Evolutionary conservation across 2,113 vertebrate genomes (phyloP).

Genomic region (Hemibagrus wyckioides): DNA sequence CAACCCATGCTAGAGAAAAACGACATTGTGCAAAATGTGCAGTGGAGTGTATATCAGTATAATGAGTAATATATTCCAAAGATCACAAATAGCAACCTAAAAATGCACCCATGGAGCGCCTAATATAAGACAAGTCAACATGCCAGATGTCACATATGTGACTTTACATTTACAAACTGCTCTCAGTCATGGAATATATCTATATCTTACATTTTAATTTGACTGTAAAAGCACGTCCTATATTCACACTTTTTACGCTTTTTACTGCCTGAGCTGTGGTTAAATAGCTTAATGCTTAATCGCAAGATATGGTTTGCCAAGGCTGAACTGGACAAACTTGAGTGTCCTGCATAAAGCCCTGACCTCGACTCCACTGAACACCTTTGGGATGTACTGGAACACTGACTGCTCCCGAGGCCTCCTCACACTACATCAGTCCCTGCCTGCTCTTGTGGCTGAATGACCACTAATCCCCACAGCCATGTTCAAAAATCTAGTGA

Average conservation of each 20-base stretch:
- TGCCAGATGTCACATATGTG: neutral
- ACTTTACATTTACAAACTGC: conserved; percentile 5
- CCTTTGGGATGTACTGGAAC: neutral
- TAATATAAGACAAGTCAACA: neutral
- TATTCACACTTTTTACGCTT: neutral
- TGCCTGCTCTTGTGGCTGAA: neutral
- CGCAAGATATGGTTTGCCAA: neutral
- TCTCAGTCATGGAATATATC: neutral
- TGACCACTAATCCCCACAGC: neutral
- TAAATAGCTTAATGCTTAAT: neutral
- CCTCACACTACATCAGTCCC: neutral
- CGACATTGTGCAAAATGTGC: neutral
- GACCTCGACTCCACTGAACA: neutral
- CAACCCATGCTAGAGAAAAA: neutral
- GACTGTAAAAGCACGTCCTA: neutral
- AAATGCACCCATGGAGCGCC: neutral
- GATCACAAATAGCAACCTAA: neutral
- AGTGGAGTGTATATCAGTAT: neutral
- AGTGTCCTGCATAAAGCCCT: neutral
- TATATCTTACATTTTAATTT: neutral
- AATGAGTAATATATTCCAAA: neutral
- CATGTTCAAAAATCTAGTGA: neutral
- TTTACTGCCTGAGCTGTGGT: neutral
- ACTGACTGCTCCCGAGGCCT: neutral
- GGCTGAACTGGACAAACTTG: neutral